Evolutionary conservation across 2,797 vertebrate species (phyloP).

Genomic region (Acridotheres tristis): DNA sequence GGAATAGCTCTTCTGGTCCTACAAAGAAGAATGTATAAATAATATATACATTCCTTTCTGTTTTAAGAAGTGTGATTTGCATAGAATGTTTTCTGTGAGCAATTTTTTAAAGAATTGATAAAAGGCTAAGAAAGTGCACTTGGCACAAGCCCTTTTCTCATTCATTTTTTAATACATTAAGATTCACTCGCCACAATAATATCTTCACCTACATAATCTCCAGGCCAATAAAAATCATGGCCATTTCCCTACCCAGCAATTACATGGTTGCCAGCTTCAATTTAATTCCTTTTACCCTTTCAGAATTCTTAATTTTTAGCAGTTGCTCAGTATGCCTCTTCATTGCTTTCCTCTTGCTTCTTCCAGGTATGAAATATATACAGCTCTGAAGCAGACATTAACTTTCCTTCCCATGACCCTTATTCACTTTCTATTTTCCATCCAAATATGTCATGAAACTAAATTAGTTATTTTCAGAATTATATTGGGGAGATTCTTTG

Average conservation of each 20-base stretch:
- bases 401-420: background rate
- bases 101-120: background rate
- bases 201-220: background rate
- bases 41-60: background rate
- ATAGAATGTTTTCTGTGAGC: background rate
- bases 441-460: background rate
- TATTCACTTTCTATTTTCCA: background rate
- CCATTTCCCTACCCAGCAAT: background rate
- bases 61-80: background rate
- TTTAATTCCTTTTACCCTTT: conserved; percentile 13
- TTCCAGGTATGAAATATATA: background rate
- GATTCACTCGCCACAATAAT: background rate
- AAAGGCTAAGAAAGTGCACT: background rate
- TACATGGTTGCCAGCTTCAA: conserved; percentile 20
- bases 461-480: background rate
- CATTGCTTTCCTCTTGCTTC: background rate
- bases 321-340: background rate
- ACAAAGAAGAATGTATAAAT: background rate
- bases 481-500: background rate
- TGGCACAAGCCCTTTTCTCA: background rate
- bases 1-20: background rate
- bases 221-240: background rate
- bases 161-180: background rate
- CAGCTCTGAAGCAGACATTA: background rate
- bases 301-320: conserved; percentile 5